Evolutionary conservation across 2,797 vertebrate genomes (phyloP).

Genomic region (Synanceia verrucosa): DNA sequence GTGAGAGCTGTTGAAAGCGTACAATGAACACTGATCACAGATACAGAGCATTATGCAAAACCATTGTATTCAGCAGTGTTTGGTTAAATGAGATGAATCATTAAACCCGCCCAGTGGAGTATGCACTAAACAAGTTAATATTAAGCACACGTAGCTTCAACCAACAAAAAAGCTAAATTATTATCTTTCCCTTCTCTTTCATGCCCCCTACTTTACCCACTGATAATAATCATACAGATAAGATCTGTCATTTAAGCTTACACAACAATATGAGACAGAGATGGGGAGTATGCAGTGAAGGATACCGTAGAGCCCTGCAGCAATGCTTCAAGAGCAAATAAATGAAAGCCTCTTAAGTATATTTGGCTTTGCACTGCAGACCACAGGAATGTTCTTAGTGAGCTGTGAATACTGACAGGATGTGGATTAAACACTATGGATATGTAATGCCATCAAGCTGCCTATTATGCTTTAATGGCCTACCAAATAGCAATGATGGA

Average conservation of each 20-base stretch:
- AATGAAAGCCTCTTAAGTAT: constrained; percentile 62
- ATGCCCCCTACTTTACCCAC: background rate
- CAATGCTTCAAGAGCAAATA: constrained; percentile 63
- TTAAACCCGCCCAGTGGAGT: background rate
- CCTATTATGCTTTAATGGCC: constrained; percentile 50
- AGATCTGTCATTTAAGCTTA: constrained; percentile 32
- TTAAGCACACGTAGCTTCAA: constrained; percentile 1
- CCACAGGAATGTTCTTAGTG: constrained; percentile 47
- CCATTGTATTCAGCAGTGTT: background rate
- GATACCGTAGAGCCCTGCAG: constrained; percentile 39
- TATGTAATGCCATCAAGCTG: constrained; percentile 61
- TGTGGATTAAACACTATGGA: constrained; percentile 46
- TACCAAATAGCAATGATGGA: constrained; percentile 49
- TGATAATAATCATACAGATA: constrained; percentile 1
- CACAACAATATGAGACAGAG: constrained; percentile 10
- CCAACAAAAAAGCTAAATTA: background rate
- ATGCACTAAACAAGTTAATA: background rate
- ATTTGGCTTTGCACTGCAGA: constrained; percentile 42
- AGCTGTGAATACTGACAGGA: constrained; percentile 46
- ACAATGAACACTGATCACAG: background rate
- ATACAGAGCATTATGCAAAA: background rate
- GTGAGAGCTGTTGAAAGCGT: background rate
- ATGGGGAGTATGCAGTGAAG: constrained; percentile 40
- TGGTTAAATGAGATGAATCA: background rate
- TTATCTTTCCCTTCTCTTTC: background rate